Evolutionary conservation across 2,888 invertebrate genomes (phyloP).

Genomic region (Callinectes sapidus): DNA sequence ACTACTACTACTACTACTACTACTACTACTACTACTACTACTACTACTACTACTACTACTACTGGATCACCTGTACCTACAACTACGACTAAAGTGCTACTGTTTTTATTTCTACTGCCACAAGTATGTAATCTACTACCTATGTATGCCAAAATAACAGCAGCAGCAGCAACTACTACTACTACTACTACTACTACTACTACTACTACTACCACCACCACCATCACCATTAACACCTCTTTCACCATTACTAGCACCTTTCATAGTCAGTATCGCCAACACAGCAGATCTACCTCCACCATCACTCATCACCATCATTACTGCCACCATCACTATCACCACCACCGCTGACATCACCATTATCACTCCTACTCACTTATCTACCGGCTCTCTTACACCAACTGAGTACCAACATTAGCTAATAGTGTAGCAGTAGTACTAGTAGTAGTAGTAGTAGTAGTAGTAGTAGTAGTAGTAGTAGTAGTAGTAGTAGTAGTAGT

Average conservation of each 20-base stretch:
- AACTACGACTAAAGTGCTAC: constrained; percentile 4
- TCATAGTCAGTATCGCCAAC: background rate
- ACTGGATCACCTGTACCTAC: no score
- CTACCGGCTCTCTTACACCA: background rate
- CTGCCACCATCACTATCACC: background rate
- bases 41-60: no score
- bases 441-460: no score
- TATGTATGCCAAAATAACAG: no score
- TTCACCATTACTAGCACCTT: background rate
- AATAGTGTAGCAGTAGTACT: no score
- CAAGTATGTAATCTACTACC: no score
- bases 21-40: background rate
- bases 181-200: background rate
- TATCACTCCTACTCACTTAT: background rate
- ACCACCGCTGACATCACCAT: background rate
- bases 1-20: constrained; percentile 10
- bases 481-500: no score
- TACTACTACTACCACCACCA: no score
- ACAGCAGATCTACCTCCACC: background rate
- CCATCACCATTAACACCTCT: background rate
- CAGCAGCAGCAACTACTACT: no score
- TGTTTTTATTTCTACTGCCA: background rate
- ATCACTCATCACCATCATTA: background rate
- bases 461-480: no score
- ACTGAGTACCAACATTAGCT: background rate